Evolutionary conservation across 2,113 vertebrate genomes (phyloP).

Genomic region (Proterorhinus semilunaris): DNA sequence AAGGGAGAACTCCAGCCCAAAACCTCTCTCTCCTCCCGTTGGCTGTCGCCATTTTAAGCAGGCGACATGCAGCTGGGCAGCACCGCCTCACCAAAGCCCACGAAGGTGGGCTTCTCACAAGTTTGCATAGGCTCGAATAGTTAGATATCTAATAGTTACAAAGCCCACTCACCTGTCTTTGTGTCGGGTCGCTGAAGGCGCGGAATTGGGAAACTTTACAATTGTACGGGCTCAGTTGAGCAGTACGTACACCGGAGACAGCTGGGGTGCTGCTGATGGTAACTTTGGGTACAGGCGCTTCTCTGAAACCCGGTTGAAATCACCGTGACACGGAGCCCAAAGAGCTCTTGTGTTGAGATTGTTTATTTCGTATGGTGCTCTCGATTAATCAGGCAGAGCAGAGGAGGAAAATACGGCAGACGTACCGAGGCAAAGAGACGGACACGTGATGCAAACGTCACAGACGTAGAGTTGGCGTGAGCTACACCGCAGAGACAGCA

Average conservation of each 20-base stretch:
- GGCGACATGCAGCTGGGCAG: slow-evolving; percentile 75
- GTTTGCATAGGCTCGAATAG: slow-evolving; percentile 51
- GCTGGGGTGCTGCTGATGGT: slow-evolving; percentile 64
- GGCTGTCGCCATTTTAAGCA: slow-evolving; percentile 83
- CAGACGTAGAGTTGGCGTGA: slow-evolving; percentile 73
- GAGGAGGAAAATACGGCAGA: slow-evolving; percentile 76
- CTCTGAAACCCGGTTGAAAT: slow-evolving; percentile 49
- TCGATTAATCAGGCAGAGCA: slow-evolving; percentile 50
- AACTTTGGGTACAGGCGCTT: slow-evolving; percentile 61
- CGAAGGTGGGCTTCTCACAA: slow-evolving; percentile 58
- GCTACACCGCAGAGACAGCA: slow-evolving; percentile 45
- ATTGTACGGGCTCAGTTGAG: slow-evolving; percentile 29
- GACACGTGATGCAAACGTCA: slow-evolving; percentile 79
- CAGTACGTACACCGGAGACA: slow-evolving; percentile 34
- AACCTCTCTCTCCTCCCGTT: slow-evolving; percentile 46
- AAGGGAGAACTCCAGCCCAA: slow-evolving; percentile 39
- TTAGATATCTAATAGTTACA: slow-evolving; percentile 21
- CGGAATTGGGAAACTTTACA: slow-evolving; percentile 60
- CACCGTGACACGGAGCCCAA: slow-evolving; percentile 50
- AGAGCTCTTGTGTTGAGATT: slow-evolving; percentile 50
- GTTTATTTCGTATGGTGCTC: slow-evolving; percentile 71
- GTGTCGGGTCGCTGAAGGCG: slow-evolving; percentile 39
- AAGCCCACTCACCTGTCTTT: slow-evolving; percentile 69
- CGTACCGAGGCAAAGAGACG: slow-evolving; percentile 72
- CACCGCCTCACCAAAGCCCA: slow-evolving; percentile 52